Percentiles rank a stretch among this genome's conserved stretches.
Evolutionary conservation across 2,888 invertebrate species (phyloP).

Genomic region (Scaptomyza reducta): DNA sequence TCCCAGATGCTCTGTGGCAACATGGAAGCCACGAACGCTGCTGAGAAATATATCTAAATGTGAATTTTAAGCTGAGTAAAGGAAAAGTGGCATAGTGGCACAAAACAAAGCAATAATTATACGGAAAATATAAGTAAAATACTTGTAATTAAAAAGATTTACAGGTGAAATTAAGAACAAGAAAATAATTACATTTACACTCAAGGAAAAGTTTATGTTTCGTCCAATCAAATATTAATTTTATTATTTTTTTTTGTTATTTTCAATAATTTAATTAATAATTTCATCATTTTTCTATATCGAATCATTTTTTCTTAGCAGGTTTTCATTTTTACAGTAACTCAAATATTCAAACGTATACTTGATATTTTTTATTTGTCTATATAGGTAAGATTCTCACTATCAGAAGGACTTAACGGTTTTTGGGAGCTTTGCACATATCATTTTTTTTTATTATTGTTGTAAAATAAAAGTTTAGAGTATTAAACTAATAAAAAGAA

Average conservation of each 20-base stretch:
- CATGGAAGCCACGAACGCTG: conserved; percentile 49
- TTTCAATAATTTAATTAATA: not conserved
- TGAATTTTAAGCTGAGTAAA: conserved; percentile 68
- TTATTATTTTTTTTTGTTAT: not conserved
- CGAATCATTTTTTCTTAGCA: too few relatives aligned
- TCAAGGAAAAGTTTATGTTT: too few relatives aligned
- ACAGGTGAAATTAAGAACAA: not conserved
- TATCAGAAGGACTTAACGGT: too few relatives aligned
- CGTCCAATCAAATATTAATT: too few relatives aligned
- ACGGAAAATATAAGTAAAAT: not conserved
- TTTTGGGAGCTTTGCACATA: too few relatives aligned
- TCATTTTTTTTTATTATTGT: too few relatives aligned
- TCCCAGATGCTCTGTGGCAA: conserved; percentile 18
- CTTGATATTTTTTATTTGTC: not conserved
- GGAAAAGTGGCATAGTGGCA: conserved; percentile 54
- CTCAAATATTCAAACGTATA: not conserved
- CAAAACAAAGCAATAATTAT: not conserved
- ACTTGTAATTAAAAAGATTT: not conserved
- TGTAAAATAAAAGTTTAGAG: too few relatives aligned
- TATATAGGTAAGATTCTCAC: too few relatives aligned
- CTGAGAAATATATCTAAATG: conserved; percentile 63
- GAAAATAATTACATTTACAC: too few relatives aligned
- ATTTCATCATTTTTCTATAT: too few relatives aligned
- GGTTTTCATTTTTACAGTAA: too few relatives aligned
- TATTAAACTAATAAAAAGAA: too few relatives aligned